Base-by-base conservation (phyloP, 64 coral and sea anemone genomes). In the Stichodactyla mertensii region DNA sequence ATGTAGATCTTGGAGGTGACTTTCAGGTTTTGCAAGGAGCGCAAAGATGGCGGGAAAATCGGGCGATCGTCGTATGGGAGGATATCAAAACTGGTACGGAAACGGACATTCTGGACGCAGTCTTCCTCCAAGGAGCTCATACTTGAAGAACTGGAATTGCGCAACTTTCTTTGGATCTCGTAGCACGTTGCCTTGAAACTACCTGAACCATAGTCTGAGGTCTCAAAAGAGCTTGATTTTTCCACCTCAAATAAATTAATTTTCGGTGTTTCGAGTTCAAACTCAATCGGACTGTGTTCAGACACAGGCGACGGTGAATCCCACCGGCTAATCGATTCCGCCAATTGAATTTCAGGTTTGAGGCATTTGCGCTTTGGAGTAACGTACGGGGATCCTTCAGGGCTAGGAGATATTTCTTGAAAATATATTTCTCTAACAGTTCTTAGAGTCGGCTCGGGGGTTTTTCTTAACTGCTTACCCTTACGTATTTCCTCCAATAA, bases 371-470 rank as follows among this genome's bases (percentile, higher is more conserved):
- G 94, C 24, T 96, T 92, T 7, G 87, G 85, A 80, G 91, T 86
- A 1, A 82, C 80, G n/a, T 64, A 90, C 55, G 82, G 55, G 1
- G 88, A 64, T 71, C 82, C 82, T 6, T 90, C 90, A 10, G 61
- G 28, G 5, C 86, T 31, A 6, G 87, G 87, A 62, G 83, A 89
- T 14, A 89, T 85, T 52, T 96, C 90, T 18, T 93, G 88, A 22
- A 92, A 87, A 70, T 96, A 96, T 61, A 96, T 90, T 52, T 96
- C 94, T 81, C 88, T 82, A 4, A 90, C 94, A 24, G 89, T 89
- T 64, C 90, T 96, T 16, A 83, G 20, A 19, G 64, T 55, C 11
- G 94, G 94, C 79, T 77, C 55, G 1, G 94, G 94, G 1, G 82
- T 84, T 9, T 70, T 82, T 20, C 71, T 92, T 54, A 96, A 69